Percentiles rank a stretch among this genome's conserved stretches.
Evolutionary conservation across 2,113 vertebrate genomes (phyloP).

Genomic region (Coptodon bakossiorum): DNA sequence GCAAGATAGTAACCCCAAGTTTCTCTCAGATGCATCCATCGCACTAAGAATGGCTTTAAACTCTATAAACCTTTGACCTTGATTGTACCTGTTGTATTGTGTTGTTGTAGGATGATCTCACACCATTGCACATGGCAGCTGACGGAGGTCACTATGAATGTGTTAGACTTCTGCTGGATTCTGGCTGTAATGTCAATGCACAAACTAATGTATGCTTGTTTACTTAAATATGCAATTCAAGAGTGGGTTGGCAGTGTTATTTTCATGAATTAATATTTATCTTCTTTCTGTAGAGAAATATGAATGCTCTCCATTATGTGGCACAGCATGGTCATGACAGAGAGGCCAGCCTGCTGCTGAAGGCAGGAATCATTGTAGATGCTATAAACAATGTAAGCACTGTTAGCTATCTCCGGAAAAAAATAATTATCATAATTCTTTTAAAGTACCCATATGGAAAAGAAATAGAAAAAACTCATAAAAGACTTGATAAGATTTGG

Average conservation of each 20-base stretch:
- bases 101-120: slow-evolving; percentile 76
- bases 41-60: not conserved
- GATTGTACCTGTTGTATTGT: not conserved
- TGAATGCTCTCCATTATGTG: slow-evolving; percentile 80
- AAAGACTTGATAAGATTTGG: not conserved
- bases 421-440: not conserved
- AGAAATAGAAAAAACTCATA: not conserved
- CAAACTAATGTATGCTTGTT: slow-evolving; percentile 71
- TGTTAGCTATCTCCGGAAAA: not conserved
- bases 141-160: slow-evolving; percentile 70
- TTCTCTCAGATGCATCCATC: not conserved
- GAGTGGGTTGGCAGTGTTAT: not conserved
- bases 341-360: slow-evolving; percentile 70
- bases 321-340: slow-evolving; percentile 69
- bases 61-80: not conserved
- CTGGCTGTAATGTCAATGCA: slow-evolving; percentile 70
- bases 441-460: not conserved
- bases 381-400: slow-evolving; percentile 76
- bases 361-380: slow-evolving; percentile 68
- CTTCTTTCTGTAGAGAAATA: slow-evolving; percentile 67
- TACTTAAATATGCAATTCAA: not conserved
- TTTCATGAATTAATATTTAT: not conserved
- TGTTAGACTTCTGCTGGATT: slow-evolving; percentile 73
- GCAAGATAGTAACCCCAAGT: not conserved
- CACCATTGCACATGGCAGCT: slow-evolving; percentile 76